A percentile compares a stretch with the other conserved stretches of the same genome.
Evolutionary conservation across 1,140 invertebrate genomes (phyloP).

Genomic region (Muscidifurax raptorellus): DNA sequence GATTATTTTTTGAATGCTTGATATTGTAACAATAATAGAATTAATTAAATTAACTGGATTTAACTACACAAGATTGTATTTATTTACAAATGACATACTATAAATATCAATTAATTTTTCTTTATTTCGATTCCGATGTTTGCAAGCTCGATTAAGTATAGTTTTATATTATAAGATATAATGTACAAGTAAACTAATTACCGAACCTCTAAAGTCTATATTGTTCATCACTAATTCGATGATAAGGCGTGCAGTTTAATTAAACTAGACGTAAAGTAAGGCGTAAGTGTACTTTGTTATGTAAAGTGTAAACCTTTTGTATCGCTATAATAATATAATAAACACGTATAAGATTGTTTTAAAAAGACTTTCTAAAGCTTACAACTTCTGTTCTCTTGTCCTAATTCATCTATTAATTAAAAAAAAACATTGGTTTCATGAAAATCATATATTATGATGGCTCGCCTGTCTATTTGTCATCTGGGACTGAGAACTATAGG

Average conservation of each 20-base stretch:
- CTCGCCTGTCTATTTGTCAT: too few relatives aligned
- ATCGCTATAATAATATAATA: conserved; percentile 43
- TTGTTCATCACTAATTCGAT: conserved; percentile 1
- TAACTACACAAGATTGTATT: conserved; percentile 57
- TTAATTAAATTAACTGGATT: conserved; percentile 36
- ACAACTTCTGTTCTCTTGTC: background rate
- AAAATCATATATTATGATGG: too few relatives aligned
- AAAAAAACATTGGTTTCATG: background rate
- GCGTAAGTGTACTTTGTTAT: conserved; percentile 53
- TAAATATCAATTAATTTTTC: conserved; percentile 5
- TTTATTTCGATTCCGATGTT: conserved; percentile 24
- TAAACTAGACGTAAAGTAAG: conserved; percentile 1
- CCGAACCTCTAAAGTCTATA: conserved; percentile 4
- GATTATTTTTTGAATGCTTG: conserved; percentile 68
- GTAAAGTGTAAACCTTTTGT: conserved; percentile 53
- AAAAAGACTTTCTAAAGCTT: conserved; percentile 25
- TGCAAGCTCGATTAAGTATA: conserved; percentile 4
- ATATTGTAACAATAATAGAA: conserved; percentile 45
- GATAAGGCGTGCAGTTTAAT: conserved; percentile 15
- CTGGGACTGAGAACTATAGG: too few relatives aligned
- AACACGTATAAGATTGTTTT: conserved; percentile 54
- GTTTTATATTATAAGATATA: background rate
- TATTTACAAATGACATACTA: conserved; percentile 48
- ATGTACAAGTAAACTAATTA: background rate
- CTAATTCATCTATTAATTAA: too few relatives aligned